Evolutionary conservation across 2,113 vertebrate species (phyloP).

Genomic region (Calyptommatus sinebrachiatus): DNA sequence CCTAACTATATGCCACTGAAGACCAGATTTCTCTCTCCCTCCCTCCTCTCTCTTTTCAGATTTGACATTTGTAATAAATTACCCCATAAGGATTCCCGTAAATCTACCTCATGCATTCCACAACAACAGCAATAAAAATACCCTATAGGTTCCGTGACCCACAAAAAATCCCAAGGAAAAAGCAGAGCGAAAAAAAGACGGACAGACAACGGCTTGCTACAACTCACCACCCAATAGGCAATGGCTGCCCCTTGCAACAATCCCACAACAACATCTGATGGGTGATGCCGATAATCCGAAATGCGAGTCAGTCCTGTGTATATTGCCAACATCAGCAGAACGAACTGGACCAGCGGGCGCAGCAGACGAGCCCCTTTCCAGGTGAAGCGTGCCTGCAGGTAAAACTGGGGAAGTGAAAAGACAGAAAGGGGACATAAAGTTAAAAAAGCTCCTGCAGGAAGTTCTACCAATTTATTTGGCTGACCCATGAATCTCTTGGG

Average conservation of each 20-base stretch:
- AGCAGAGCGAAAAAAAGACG: not conserved
- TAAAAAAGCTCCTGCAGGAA: not conserved
- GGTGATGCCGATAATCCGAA: constrained; percentile 79
- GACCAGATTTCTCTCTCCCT: no score
- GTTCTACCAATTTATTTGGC: not conserved
- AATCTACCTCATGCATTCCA: no score
- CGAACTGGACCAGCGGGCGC: constrained; percentile 75
- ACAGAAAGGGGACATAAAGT: no score
- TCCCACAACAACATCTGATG: constrained; percentile 70
- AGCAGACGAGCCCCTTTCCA: constrained; percentile 76
- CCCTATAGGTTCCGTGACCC: not conserved
- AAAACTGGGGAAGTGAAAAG: constrained; percentile 67
- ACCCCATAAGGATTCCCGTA: not conserved
- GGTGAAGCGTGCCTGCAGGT: constrained; percentile 75
- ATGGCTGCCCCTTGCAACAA: constrained; percentile 80
- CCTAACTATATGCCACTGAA: not conserved
- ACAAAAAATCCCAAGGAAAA: no score
- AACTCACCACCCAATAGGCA: constrained; percentile 82
- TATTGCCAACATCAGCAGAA: constrained; percentile 77
- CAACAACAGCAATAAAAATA: not conserved
- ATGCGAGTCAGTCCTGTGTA: constrained; percentile 76
- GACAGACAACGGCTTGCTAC: not conserved
- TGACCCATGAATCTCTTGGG: not conserved
- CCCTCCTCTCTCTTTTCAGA: no score
- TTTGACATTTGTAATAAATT: not conserved